Percentiles rank a stretch among this genome's conserved stretches.
These are phyloP conservation scores for Trochalopteron elliotii DNA, from an alignment of 2,113 vertebrate species.

Conservation along the genomic window DNA sequence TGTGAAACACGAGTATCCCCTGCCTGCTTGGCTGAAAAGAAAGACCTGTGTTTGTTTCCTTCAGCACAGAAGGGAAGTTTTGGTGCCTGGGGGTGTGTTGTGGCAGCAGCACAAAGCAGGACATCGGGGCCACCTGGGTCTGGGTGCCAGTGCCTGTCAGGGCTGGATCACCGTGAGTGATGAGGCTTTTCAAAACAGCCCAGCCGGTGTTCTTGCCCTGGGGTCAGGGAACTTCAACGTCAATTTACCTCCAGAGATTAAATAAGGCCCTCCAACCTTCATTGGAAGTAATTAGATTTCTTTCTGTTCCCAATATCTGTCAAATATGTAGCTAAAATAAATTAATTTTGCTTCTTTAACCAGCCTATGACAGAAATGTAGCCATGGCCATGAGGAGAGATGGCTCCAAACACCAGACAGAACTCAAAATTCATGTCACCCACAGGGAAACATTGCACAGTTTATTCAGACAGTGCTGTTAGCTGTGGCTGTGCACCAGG, in stretches of 20 bases:
- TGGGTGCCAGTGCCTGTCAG: neutral
- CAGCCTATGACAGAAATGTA: neutral
- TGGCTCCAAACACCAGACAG: neutral
- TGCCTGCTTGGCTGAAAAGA: neutral
- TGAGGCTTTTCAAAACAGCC: neutral
- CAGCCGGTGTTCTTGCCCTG: neutral
- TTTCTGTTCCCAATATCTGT: neutral
- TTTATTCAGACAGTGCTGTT: neutral
- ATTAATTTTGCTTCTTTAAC: neutral
- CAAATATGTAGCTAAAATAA: neutral
- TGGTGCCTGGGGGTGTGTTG: neutral
- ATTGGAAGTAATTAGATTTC: constrained; percentile 1
- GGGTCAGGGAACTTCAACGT: neutral
- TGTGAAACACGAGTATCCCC: neutral
- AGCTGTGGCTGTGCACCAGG: neutral
- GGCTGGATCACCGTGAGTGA: neutral
- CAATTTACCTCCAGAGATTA: neutral
- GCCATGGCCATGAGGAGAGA: neutral
- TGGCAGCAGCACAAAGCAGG: neutral
- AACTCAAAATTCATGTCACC: rapidly evolving
- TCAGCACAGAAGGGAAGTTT: neutral
- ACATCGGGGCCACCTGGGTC: neutral
- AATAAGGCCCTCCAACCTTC: neutral
- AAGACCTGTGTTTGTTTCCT: neutral
- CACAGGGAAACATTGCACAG: neutral